Evolutionary conservation across 2,888 invertebrate genomes (phyloP).

Genomic region (Agrenia bidenticulata): DNA sequence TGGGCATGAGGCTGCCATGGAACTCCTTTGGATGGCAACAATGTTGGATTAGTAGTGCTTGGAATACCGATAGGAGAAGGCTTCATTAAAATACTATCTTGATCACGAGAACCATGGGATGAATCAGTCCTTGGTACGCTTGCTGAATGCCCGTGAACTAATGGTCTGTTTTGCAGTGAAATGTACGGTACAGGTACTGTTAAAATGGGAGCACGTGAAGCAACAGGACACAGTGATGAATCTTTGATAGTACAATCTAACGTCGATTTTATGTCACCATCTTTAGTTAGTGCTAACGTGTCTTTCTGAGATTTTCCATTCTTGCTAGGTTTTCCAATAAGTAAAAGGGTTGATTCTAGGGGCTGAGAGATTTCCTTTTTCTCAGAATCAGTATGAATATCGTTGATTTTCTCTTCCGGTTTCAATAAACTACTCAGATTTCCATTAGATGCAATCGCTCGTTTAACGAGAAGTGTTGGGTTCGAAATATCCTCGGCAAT

Average conservation of each 20-base stretch:
- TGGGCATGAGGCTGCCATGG: constrained; percentile 53
- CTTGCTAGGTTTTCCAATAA: neutral
- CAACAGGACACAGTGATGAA: constrained; percentile 9
- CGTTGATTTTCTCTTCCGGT: neutral
- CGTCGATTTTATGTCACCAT: neutral
- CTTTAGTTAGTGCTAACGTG: neutral
- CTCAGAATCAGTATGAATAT: neutral
- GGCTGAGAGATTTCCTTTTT: neutral
- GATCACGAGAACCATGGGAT: constrained; percentile 27
- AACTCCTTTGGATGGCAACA: constrained; percentile 39
- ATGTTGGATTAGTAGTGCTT: neutral
- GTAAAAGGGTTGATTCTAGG: neutral
- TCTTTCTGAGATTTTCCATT: neutral
- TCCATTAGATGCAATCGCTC: neutral
- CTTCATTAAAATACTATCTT: constrained; percentile 39
- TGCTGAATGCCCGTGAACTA: neutral
- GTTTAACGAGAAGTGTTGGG: neutral
- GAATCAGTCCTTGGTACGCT: neutral
- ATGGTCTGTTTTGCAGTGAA: constrained; percentile 41
- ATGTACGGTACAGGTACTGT: constrained; percentile 53
- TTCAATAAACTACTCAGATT: neutral
- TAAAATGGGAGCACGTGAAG: constrained; percentile 47
- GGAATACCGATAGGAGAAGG: constrained; percentile 19
- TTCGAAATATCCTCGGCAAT: neutral
- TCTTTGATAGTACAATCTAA: neutral